A percentile compares a stretch with the other conserved stretches of the same genome.
phyloP scores from a whole-genome alignment of 2,113 vertebrate species.

The Orientallactaga bullata region DNA sequence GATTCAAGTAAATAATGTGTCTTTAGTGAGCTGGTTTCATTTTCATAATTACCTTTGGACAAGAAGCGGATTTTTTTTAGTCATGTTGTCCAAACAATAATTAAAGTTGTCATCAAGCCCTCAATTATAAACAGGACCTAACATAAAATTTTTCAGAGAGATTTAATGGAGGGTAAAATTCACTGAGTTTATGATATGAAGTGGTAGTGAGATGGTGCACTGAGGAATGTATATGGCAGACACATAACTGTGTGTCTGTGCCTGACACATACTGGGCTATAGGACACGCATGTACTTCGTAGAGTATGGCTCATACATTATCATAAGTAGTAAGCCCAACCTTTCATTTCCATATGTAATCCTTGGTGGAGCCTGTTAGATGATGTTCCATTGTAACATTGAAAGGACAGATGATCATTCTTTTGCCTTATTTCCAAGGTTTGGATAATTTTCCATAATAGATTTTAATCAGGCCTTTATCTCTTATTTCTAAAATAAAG shows the following conservation, averaged over 20 bases:
- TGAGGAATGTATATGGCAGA: background rate
- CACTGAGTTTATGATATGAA: background rate
- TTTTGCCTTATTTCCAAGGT: constrained; percentile 20
- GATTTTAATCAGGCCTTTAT: background rate
- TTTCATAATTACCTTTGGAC: constrained; percentile 57
- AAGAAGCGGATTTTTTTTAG: constrained; percentile 40
- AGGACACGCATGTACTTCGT: background rate
- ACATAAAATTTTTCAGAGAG: background rate
- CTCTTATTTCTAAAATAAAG: constrained; percentile 1
- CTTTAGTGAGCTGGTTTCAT: constrained; percentile 45
- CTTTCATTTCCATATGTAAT: background rate
- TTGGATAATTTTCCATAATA: constrained; percentile 26
- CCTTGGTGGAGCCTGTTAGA: background rate
- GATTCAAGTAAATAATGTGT: constrained; percentile 3
- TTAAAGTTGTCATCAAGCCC: constrained; percentile 45
- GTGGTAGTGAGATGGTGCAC: background rate
- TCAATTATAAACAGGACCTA: constrained; percentile 54
- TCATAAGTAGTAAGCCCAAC: background rate
- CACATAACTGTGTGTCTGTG: background rate
- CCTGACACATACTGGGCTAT: background rate
- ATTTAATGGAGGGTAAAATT: background rate
- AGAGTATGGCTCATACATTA: rapidly evolving
- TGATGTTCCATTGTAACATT: no score
- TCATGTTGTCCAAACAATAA: constrained; percentile 38
- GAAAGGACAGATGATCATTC: background rate